These are phyloP conservation scores for Xylocampa areola DNA, from an alignment of 2,888 invertebrate species.

Conservation along the genomic window DNA sequence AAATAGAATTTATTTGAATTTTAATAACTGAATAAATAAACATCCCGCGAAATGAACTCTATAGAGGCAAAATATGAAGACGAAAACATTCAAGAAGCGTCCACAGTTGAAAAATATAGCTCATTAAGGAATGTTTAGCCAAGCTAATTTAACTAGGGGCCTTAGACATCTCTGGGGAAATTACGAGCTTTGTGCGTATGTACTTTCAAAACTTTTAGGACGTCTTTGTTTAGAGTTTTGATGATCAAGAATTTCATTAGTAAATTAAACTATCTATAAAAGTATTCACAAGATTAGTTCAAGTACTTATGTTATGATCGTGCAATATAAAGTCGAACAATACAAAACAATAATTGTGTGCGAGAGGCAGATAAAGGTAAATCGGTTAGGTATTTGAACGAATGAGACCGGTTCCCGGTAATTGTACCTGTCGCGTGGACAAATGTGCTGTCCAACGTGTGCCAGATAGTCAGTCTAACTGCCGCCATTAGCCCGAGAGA, in stretches of 20 bases:
- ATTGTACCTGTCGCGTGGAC: conserved; percentile 85
- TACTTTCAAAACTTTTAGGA: conserved; percentile 75
- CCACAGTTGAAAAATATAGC: conserved; percentile 80
- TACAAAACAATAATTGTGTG: conserved; percentile 63
- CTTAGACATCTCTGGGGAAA: conserved; percentile 80
- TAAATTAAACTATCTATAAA: conserved; percentile 47
- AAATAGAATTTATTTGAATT: conserved; percentile 47
- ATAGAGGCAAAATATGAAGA: conserved; percentile 69
- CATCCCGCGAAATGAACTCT: conserved; percentile 55
- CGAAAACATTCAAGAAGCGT: conserved; percentile 72
- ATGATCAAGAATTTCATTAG: conserved; percentile 67
- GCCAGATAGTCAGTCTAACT: conserved; percentile 83
- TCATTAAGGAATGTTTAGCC: conserved; percentile 85
- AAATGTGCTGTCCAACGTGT: conserved; percentile 81
- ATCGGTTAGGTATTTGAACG: conserved; percentile 77
- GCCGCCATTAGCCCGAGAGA: conserved; percentile 79
- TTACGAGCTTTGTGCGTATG: conserved; percentile 79
- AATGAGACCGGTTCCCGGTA: conserved; percentile 80
- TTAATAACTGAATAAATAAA: conserved; percentile 54
- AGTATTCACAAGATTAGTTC: conserved; percentile 25
- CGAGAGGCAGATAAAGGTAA: conserved; percentile 66
- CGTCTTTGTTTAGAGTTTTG: conserved; percentile 68
- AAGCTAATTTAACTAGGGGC: conserved; percentile 83
- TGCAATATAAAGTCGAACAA: conserved; percentile 20
- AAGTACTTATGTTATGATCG: conserved; percentile 13